Percentiles rank a stretch among this genome's conserved stretches.
These are phyloP conservation scores for Pachycephus smyrnensis DNA, from an alignment of 2,888 invertebrate genomes.

Conservation along the genomic window DNA sequence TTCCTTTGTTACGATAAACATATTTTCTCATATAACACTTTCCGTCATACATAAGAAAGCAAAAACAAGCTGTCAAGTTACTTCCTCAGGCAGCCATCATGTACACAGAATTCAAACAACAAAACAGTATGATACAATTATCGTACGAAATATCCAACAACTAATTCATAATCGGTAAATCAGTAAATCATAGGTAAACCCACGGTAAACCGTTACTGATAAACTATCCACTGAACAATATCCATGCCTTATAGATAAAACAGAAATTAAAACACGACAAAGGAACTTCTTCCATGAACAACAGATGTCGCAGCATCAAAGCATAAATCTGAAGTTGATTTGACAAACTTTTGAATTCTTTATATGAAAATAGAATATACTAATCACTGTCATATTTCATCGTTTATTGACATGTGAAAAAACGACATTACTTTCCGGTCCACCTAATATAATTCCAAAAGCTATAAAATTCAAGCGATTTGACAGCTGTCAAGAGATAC, in stretches of 20 bases:
- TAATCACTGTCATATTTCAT: neutral
- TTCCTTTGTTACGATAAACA: conserved; percentile 64
- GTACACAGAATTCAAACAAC: too few species aligned
- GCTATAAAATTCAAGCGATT: neutral
- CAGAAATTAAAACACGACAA: neutral
- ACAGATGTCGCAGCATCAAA: neutral
- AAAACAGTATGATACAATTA: too few species aligned
- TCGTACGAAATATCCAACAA: too few species aligned
- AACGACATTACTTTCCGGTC: too few species aligned
- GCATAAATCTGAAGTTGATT: neutral
- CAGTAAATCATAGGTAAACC: too few species aligned
- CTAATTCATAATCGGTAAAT: too few species aligned
- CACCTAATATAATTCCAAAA: neutral
- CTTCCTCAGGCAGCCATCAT: too few species aligned
- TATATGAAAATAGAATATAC: neutral
- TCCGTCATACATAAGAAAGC: neutral
- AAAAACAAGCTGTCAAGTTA: too few species aligned
- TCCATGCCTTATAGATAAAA: neutral
- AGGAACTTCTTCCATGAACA: neutral
- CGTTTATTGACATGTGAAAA: too few species aligned
- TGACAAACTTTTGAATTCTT: neutral
- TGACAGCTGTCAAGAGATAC: too few species aligned
- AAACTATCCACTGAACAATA: neutral
- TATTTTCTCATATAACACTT: conserved; percentile 24
- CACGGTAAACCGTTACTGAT: neutral